Percentiles rank a stretch among this genome's conserved stretches.
Conservation (phyloP, 2,797 vertebrate species). For the Jordanella pulchra region DNA sequence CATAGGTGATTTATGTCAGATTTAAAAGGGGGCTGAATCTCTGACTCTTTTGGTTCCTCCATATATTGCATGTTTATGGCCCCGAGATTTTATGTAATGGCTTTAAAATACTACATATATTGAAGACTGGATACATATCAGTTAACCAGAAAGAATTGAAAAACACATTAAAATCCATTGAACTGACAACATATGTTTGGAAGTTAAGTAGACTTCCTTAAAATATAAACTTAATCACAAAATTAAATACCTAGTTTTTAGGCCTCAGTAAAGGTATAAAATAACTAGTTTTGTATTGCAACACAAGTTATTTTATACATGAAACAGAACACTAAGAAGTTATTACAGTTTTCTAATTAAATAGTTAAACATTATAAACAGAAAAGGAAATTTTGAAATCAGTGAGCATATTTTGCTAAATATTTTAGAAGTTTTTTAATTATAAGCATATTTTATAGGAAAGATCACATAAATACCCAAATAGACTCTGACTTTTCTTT, state of each 20-base stretch:
- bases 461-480: not conserved
- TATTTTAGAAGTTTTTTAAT: conserved; percentile 30
- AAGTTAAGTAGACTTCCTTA: not conserved
- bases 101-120: conserved; percentile 28
- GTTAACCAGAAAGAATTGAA: not conserved
- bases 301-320: not conserved
- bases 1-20: conserved; percentile 66
- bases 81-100: conserved; percentile 19
- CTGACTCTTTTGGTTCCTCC: conserved; percentile 33
- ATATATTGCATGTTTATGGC: conserved; percentile 5
- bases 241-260: not conserved
- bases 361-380: conserved; percentile 7
- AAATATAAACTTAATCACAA: not conserved
- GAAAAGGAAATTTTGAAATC: conserved; percentile 6
- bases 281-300: not conserved
- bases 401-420: conserved; percentile 22
- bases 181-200: not conserved
- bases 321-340: not conserved
- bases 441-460: conserved; percentile 29
- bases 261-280: not conserved
- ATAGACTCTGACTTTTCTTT: conserved; percentile 7
- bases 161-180: not conserved
- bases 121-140: not conserved
- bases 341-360: not conserved
- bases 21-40: conserved; percentile 48